These are phyloP conservation scores for Sinocyclocheilus anophthalmus DNA, from an alignment of 2,113 vertebrate genomes.

Conservation along the genomic window DNA sequence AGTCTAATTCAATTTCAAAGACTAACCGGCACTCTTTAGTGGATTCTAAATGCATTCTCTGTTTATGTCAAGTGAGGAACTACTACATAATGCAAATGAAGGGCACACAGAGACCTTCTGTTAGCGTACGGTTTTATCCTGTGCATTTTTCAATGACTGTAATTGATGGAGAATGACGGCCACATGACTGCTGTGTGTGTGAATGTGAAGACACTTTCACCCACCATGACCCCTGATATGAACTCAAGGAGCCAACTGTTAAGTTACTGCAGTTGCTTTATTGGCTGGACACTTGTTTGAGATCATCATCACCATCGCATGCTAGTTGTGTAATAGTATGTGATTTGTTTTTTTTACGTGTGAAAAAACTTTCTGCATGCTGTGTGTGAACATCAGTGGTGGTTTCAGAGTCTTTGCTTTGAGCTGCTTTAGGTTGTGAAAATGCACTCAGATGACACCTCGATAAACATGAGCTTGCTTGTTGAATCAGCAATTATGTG, in stretches of 20 bases:
- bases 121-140: constrained; percentile 38
- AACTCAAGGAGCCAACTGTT: constrained; percentile 6
- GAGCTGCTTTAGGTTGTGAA: neutral
- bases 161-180: constrained; percentile 58
- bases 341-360: neutral
- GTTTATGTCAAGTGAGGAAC: neutral
- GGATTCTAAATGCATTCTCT: neutral
- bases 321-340: neutral
- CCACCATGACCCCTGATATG: neutral
- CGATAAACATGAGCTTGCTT: constrained; percentile 17
- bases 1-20: neutral
- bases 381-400: neutral
- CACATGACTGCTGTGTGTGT: constrained; percentile 56
- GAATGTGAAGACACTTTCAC: constrained; percentile 22
- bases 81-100: neutral
- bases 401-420: neutral
- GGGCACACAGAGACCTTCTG: constrained; percentile 32
- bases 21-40: neutral
- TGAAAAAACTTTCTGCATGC: neutral
- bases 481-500: constrained; percentile 23
- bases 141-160: constrained; percentile 38
- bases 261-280: neutral
- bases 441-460: neutral
- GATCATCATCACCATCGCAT: neutral
- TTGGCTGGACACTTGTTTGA: neutral